These are phyloP conservation scores for Caretta caretta DNA, from an alignment of 2,113 vertebrate genomes.

Conservation along the genomic window DNA sequence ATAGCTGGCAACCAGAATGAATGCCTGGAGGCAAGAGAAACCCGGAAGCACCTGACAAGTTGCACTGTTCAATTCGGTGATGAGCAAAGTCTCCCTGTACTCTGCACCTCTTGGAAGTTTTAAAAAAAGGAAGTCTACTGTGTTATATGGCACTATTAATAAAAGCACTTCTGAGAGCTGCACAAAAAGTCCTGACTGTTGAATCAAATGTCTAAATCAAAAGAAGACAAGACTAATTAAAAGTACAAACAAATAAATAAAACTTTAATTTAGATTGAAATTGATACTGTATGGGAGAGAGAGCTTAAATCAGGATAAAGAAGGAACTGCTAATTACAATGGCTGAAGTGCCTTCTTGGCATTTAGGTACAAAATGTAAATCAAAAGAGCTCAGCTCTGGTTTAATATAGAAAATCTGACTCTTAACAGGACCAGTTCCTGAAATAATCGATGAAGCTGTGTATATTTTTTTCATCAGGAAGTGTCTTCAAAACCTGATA, in stretches of 20 bases:
- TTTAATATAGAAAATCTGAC: slow-evolving; percentile 13
- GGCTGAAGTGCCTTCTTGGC: neutral
- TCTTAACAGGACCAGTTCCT: neutral
- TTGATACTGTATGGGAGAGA: neutral
- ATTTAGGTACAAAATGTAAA: neutral
- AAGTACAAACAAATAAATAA: neutral
- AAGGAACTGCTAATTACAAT: neutral
- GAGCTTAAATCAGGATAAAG: neutral
- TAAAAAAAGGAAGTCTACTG: neutral
- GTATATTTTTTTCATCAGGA: neutral
- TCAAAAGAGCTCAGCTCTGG: neutral
- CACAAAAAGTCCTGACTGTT: neutral
- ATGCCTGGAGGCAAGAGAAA: neutral
- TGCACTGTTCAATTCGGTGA: neutral
- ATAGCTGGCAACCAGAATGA: slow-evolving; percentile 1
- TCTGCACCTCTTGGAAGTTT: neutral
- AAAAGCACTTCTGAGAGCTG: neutral
- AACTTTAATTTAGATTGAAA: slow-evolving; percentile 5
- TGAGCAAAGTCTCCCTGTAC: neutral
- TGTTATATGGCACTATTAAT: neutral
- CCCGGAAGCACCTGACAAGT: neutral
- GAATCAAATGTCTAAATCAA: neutral
- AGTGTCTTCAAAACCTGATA: neutral
- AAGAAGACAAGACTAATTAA: slow-evolving; percentile 19
- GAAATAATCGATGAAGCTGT: neutral